These are phyloP conservation scores for Lanius ludovicianus DNA, from an alignment of 2,113 vertebrate species.

Conservation along the genomic window DNA sequence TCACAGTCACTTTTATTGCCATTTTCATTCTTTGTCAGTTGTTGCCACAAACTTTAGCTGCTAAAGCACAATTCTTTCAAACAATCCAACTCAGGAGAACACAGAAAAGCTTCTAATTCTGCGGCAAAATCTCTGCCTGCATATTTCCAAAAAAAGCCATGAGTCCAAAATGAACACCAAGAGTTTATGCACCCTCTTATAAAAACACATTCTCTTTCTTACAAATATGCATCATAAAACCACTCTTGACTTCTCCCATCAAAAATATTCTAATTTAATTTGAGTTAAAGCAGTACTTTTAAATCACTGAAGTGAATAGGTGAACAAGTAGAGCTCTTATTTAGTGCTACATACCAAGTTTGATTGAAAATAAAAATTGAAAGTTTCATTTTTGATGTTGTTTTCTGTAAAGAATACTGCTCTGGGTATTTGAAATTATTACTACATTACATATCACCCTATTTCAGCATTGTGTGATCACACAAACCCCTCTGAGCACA, in stretches of 20 bases:
- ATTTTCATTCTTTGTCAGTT: background rate
- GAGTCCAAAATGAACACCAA: background rate
- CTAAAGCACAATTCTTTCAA: background rate
- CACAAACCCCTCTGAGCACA: background rate
- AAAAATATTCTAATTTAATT: background rate
- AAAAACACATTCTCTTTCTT: background rate
- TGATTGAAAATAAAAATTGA: background rate
- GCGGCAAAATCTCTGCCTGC: background rate
- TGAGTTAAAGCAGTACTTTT: background rate
- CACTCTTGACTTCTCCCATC: background rate
- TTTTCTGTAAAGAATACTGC: background rate
- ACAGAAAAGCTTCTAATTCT: background rate
- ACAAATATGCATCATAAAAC: background rate
- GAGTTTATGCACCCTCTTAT: background rate
- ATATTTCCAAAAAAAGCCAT: background rate
- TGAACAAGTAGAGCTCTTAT: background rate
- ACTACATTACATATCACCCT: accelerated
- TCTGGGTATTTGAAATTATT: background rate
- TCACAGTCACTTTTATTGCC: background rate
- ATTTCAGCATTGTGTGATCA: background rate
- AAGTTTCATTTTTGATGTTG: background rate
- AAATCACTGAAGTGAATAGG: background rate
- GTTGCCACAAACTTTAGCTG: background rate
- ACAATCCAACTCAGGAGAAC: background rate
- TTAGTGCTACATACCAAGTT: background rate